Base-by-base conservation (phyloP, 2,888 invertebrate genomes). In the Cosmia trapezina region DNA sequence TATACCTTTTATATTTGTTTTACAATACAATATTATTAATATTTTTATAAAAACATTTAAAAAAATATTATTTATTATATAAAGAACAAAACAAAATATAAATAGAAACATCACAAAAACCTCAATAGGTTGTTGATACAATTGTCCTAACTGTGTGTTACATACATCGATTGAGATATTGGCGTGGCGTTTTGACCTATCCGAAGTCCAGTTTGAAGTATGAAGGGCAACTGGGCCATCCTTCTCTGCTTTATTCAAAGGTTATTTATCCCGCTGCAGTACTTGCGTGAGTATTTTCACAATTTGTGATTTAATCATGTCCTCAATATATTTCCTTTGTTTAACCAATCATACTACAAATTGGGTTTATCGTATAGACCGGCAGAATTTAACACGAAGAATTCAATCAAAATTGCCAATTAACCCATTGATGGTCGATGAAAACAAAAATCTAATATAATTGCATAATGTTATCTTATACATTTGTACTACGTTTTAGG, bases 381-480 rank as follows among this genome's bases (percentile, higher is more conserved):
- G 17, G 22, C 3, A 43, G 14, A 22, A 60, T 4, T 17, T 14
- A 60, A 22, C 41, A 41, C 9, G 22, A 43, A 22, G 3, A 22
- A 61, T 61, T 61, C 17, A 41, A 60, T 41, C 17, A 43, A 60
- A 17, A 17, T 22, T 17, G 6, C 6, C 22, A 60, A n/a, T 9
- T 60, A 37, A 41, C 5, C 5, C 5, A n/a, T n/a, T 41, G 9
- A 6, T 22, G 22, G 41, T 17, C 22, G 11, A 43, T 43, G 17
- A 5, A 60, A 60, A 60, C 41, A 22, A 17, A 43, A 60, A 22
- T 43, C 6, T 3, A 17, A 59, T 59, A 37, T 37, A 14, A 59
- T 59, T 59, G 37, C 37, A 37, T 37, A n/a, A 59, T 60, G 37
- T 60, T 43, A 61, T 61, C 22, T 22, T 61, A 61, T 37, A 59